Percentiles rank a stretch among this genome's conserved stretches.
phyloP scores from a whole-genome alignment of 2,888 invertebrate genomes.

The Diploptera punctata region DNA sequence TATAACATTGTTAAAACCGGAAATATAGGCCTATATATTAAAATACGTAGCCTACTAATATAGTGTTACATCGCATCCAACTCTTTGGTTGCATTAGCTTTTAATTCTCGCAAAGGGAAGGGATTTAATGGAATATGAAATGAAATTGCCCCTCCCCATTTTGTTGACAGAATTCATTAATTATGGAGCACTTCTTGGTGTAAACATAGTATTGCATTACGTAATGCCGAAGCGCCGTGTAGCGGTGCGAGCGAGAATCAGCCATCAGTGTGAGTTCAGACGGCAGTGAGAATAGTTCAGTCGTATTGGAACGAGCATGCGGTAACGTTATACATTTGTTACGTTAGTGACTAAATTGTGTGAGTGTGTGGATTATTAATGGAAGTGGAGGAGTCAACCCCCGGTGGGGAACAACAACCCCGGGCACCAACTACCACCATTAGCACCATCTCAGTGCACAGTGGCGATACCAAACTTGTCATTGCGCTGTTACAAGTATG shows the following conservation, averaged over 20 bases:
- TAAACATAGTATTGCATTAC: not conserved
- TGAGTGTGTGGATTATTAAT: slow-evolving; percentile 30
- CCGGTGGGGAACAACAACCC: slow-evolving; percentile 29
- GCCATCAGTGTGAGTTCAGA: slow-evolving; percentile 18
- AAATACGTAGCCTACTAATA: too few relatives aligned
- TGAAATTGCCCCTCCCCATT: not conserved
- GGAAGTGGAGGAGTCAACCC: slow-evolving; percentile 21
- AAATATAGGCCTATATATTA: too few relatives aligned
- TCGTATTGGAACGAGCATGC: not conserved
- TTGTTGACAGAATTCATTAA: not conserved
- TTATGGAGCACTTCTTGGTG: not conserved
- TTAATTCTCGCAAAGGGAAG: too few relatives aligned
- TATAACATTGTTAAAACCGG: too few relatives aligned
- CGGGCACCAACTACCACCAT: slow-evolving; percentile 72
- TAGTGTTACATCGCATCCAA: too few relatives aligned
- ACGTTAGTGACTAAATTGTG: not conserved
- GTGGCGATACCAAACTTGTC: slow-evolving; percentile 84
- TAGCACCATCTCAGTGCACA: slow-evolving; percentile 89
- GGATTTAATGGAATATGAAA: too few relatives aligned
- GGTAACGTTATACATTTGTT: not conserved
- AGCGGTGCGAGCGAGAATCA: not conserved
- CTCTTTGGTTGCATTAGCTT: too few relatives aligned
- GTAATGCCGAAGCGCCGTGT: not conserved
- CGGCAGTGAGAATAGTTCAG: slow-evolving; percentile 18
- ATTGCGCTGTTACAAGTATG: slow-evolving; percentile 88